Evolutionary conservation across 2,797 vertebrate species (phyloP), one percentile per base, ranked within the genome.

Genomic region (Pseudochirops corinnae): DNA sequence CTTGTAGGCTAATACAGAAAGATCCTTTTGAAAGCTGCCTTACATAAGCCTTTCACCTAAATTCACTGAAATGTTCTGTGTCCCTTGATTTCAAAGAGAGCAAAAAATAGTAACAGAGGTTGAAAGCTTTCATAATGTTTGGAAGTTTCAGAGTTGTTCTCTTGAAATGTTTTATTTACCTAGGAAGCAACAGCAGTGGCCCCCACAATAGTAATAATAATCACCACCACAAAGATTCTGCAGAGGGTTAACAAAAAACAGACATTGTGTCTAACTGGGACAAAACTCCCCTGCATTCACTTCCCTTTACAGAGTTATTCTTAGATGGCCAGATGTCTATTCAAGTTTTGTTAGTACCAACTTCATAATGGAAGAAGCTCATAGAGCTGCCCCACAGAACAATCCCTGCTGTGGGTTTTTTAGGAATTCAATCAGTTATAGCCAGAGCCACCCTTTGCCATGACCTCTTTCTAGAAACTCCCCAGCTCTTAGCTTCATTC

Each of bases 331-430:
- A 56, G 9, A 56, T 58, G 55, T 92, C 67, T 91, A 24, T 95
- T 92, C 82, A 62, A 62, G 13, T 62, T 62, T 12, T 39, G 0
- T 82, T 97, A 95, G 92, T 46, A 92, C 31, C 3, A 91, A 46
- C 91, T 97, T 97, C 39, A n/a, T 53, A 93, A 92, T 39, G 67
- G 90, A 52, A 60, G 90, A 96, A 93, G 33, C 7, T 50, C 74
- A 87, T 87, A 87, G 7, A 87, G 24, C 39, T 87, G 21, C 39
- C 39, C 74, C 24, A 67, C 29, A 60, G 29, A 91, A 0, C 95
- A 94, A 50, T 95, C 56, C 91, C 56, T 56, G 58, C 93, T 94
- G 26, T 93, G 82, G 10, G 93, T 0, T 1, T 50, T 87, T 50
- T 11, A 92, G 0, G 0, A 55, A 60, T 14, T 21, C 39, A 94